A percentile compares a stretch with the other conserved stretches of the same genome.
Conservation (phyloP, 2,797 vertebrate genomes). For the Ceyx erithaca region DNA sequence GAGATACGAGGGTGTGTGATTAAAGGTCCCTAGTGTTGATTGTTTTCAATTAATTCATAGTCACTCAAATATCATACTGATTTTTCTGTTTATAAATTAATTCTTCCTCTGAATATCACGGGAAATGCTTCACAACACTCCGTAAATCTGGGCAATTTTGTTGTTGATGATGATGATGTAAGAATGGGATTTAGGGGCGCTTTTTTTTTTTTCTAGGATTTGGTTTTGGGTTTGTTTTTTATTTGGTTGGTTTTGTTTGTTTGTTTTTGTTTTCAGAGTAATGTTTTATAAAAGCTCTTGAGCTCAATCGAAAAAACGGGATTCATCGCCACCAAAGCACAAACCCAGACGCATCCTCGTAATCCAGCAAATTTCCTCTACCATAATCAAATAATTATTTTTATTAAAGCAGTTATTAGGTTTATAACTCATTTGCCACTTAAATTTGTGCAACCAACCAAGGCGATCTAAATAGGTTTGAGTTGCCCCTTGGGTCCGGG, state of each 20-base stretch:
- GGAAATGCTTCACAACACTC: neutral
- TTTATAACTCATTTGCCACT: slow-evolving; percentile 85
- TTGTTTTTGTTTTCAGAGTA: neutral
- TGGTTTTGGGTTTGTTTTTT: neutral
- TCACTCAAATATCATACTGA: slow-evolving; percentile 40
- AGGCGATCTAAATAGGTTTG: slow-evolving; percentile 83
- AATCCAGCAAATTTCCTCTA: slow-evolving; percentile 34
- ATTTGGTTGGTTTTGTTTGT: neutral
- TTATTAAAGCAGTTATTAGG: slow-evolving; percentile 79
- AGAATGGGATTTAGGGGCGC: neutral
- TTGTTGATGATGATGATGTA: neutral
- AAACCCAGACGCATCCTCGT: slow-evolving; percentile 31
- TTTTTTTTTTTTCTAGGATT: neutral
- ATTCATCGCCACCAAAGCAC: neutral
- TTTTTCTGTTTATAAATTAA: slow-evolving; percentile 46
- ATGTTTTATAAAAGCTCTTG: neutral
- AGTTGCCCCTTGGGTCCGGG: slow-evolving; percentile 78
- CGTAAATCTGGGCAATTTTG: neutral
- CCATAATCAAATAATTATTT: slow-evolving; percentile 76
- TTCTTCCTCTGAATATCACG: neutral
- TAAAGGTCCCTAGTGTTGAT: slow-evolving; percentile 56
- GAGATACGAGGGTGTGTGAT: slow-evolving; percentile 14
- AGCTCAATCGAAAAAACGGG: neutral
- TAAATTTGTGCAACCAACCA: slow-evolving; percentile 85
- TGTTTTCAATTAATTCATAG: slow-evolving; percentile 74